phyloP scores from a whole-genome alignment of 2,888 invertebrate genomes.

The Hecatera dysodea region DNA sequence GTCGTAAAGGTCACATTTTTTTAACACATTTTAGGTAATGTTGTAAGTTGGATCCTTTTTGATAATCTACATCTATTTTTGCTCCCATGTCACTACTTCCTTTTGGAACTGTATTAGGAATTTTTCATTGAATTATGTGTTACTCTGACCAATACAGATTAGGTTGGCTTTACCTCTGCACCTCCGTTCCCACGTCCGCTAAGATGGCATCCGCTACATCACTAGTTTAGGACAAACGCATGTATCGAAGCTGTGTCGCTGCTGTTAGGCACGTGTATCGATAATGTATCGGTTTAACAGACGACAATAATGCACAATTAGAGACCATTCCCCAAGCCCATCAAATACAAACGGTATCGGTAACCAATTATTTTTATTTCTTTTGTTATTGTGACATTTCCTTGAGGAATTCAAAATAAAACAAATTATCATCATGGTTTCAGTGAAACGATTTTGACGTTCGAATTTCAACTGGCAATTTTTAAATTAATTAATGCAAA shows the following conservation, averaged over 20 bases:
- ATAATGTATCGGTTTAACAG: constrained; percentile 36
- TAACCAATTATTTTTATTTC: constrained; percentile 52
- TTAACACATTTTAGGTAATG: too few relatives aligned
- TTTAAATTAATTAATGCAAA: not conserved
- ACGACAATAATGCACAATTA: constrained; percentile 45
- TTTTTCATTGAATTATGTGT: too few relatives aligned
- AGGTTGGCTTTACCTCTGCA: too few relatives aligned
- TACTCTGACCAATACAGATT: too few relatives aligned
- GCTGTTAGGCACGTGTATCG: constrained; percentile 17
- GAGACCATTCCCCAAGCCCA: constrained; percentile 8
- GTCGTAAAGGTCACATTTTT: too few relatives aligned
- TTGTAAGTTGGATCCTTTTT: too few relatives aligned
- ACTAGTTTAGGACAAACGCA: not conserved
- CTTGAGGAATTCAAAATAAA: not conserved
- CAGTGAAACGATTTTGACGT: not conserved
- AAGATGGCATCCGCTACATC: not conserved
- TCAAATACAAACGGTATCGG: constrained; percentile 19
- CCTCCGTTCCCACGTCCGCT: not conserved
- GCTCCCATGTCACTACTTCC: too few relatives aligned
- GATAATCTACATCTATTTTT: too few relatives aligned
- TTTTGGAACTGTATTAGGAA: too few relatives aligned
- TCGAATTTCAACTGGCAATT: not conserved
- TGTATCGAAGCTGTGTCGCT: constrained; percentile 1
- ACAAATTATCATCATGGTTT: constrained; percentile 1
- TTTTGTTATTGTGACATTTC: not conserved